Percentiles rank a stretch among this genome's conserved stretches.
phyloP scores from a whole-genome alignment of 2,113 vertebrate genomes.

The Ciconia stormi region DNA sequence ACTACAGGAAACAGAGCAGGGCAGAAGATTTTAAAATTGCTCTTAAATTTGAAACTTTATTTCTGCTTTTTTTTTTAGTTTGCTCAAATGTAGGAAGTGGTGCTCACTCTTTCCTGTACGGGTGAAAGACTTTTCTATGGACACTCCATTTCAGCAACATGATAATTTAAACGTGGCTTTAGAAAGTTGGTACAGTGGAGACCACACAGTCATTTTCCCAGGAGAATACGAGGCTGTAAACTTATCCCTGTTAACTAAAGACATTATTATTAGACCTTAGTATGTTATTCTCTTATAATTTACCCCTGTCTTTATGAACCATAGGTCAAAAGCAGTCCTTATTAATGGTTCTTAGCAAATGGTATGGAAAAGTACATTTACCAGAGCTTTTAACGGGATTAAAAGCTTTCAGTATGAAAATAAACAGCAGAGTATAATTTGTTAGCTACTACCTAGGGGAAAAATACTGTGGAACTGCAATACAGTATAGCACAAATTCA shows the following conservation, averaged over 20 bases:
- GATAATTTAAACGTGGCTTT: constrained; percentile 59
- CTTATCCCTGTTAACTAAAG: constrained; percentile 62
- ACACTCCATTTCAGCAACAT: constrained; percentile 56
- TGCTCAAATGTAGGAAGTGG: not conserved
- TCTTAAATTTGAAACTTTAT: not conserved
- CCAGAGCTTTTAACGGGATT: not conserved
- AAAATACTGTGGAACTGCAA: not conserved
- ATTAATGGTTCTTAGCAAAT: not conserved
- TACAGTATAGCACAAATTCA: not conserved
- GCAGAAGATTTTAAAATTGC: not conserved
- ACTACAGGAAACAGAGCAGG: not conserved
- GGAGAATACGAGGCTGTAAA: constrained; percentile 67
- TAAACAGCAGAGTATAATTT: not conserved
- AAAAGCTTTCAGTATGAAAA: not conserved
- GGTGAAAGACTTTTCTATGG: constrained; percentile 59
- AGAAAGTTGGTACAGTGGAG: constrained; percentile 60
- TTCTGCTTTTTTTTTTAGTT: not conserved
- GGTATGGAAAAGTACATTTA: not conserved
- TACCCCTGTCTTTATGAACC: not conserved
- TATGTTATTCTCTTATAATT: not conserved
- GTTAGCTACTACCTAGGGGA: not conserved
- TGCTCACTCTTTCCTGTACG: not conserved
- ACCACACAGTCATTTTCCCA: constrained; percentile 60
- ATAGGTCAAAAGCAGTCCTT: not conserved
- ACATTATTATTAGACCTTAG: constrained; percentile 66